Evolutionary conservation across 30 jellyfish, hydroid and myxozoan genomes (phyloP), one percentile per base, ranked within the genome.

Genomic region (Chrysaora quinquecirrha): DNA sequence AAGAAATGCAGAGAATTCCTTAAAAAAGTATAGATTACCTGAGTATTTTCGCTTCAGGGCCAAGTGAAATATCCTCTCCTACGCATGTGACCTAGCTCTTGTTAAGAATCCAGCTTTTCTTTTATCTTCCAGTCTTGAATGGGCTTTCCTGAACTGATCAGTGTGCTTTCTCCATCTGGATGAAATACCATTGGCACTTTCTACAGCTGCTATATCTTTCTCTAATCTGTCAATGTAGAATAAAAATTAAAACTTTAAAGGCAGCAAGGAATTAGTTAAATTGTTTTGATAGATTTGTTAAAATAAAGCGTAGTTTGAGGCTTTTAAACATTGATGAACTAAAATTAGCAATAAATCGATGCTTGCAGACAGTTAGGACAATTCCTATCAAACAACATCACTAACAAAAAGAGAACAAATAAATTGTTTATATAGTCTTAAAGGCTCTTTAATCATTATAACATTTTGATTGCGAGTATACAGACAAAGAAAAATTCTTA

Each of bases 141-240:
- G 78, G 78, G 78, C 78, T 65, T 65, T 65, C 62, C 62, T 65
- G 78, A 65, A 65, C 78, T 30, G 78, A 31, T 65, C 78, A 20
- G 73, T 61, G 73, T 61, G 43, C 73, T 61, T 61, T 61, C 73
- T 22, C 73, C 73, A 61, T 61, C 73, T 61, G 46, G 47, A 21
- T 30, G 73, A 3, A 61, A 61, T 61, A 1, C 34, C 73, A 18
- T 61, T 61, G 34, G 73, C 3, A 61, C 48, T 61, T 61, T 61
- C 73, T 10, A 61, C 73, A 11, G 73, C 73, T 61, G 30, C 34
- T 61, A 65, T 30, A 38, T 65, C 78, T 65, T 38, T 65, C 78
- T 65, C 78, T 65, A 65, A 65, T 30, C 78, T 65, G 78, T 65
- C 78, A 65, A 65, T 65, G 78, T 65, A 65, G 56, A 65, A 65